phyloP scores from a whole-genome alignment of 2,113 vertebrate genomes.

The Oreotrochilus melanogaster region DNA sequence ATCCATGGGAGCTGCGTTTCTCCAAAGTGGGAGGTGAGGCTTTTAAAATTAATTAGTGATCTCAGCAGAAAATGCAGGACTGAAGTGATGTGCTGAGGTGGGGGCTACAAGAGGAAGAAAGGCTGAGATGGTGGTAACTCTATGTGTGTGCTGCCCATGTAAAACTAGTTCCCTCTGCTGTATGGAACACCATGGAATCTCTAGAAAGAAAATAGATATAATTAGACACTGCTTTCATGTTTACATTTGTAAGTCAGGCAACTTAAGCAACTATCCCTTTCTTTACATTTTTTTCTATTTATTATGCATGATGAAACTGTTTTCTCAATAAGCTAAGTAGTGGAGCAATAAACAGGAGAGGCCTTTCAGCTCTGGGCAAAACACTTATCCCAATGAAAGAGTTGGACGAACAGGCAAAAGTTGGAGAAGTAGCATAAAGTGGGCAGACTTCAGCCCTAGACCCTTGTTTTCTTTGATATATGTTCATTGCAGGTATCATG shows the following conservation, averaged over 20 bases:
- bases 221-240: neutral
- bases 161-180: neutral
- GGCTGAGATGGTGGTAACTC: neutral
- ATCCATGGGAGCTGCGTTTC: neutral
- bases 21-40: neutral
- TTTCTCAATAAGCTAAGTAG: neutral
- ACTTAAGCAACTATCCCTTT: neutral
- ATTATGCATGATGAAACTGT: neutral
- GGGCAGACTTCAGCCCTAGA: neutral
- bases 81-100: neutral
- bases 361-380: neutral
- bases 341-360: neutral
- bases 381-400: neutral
- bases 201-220: neutral
- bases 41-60: neutral
- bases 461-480: neutral
- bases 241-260: neutral
- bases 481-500: fast-evolving
- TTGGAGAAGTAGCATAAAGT: neutral
- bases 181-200: neutral
- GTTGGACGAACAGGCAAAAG: neutral
- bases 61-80: neutral
- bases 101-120: neutral
- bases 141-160: neutral
- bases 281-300: neutral